phyloP scores from a whole-genome alignment of 1,140 invertebrate genomes.

The Drosophila bocki region DNA sequence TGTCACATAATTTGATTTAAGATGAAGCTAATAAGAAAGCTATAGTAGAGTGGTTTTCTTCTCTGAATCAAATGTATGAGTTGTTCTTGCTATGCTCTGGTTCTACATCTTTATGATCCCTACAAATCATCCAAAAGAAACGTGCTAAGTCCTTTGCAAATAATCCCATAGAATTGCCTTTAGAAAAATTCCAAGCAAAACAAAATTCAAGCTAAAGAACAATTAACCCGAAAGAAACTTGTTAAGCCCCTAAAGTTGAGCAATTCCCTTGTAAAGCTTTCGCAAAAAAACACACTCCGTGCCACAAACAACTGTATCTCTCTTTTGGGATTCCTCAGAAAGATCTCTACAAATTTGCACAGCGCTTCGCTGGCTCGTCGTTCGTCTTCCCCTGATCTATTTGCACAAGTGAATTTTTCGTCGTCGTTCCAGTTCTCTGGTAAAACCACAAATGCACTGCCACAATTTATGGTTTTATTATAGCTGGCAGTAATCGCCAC shows the following conservation, averaged over 20 bases:
- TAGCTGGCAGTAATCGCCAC: neutral
- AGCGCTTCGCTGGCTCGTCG: constrained; percentile 6
- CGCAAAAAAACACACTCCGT: constrained; percentile 7
- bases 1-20: constrained; percentile 10
- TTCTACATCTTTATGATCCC: neutral
- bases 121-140: constrained; percentile 1
- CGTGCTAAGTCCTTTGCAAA: constrained; percentile 18
- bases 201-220: constrained; percentile 2
- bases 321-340: constrained; percentile 29
- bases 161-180: neutral
- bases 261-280: constrained; percentile 27
- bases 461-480: constrained; percentile 22
- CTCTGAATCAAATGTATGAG: no score
- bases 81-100: neutral
- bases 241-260: constrained; percentile 23
- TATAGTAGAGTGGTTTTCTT: neutral
- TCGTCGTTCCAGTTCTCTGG: constrained; percentile 15
- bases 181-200: constrained; percentile 3
- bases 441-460: neutral
- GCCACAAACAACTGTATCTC: constrained; percentile 17
- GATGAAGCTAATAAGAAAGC: neutral
- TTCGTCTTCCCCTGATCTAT: constrained; percentile 15
- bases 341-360: constrained; percentile 37
- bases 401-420: constrained; percentile 30
- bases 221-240: constrained; percentile 22